Evolutionary conservation across 2,888 invertebrate species (phyloP).

Genomic region (Deilephila porcellus): DNA sequence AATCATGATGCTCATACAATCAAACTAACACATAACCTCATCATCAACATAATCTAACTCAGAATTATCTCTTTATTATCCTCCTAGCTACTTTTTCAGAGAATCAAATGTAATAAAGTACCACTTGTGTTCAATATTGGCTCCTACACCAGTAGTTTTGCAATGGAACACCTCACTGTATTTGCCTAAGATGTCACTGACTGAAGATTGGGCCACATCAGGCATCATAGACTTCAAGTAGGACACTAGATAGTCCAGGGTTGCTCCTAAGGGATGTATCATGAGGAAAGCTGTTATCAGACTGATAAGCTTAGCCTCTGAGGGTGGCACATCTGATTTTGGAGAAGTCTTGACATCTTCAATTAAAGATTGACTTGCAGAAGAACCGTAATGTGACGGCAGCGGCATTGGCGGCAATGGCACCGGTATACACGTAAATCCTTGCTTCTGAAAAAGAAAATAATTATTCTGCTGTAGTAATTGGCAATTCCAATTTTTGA

Average conservation of each 20-base stretch:
- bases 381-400: background rate
- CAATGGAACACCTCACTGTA: conserved; percentile 62
- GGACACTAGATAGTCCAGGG: conserved; percentile 65
- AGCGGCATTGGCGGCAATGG: conserved; percentile 37
- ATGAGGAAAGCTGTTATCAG: conserved; percentile 72
- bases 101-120: conserved; percentile 60
- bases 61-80: background rate
- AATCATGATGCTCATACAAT: background rate
- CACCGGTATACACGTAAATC: conserved; percentile 42
- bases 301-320: conserved; percentile 72
- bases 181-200: conserved; percentile 59
- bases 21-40: background rate
- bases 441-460: background rate
- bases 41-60: background rate
- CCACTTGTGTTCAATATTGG: conserved; percentile 65
- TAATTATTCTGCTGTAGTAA: background rate
- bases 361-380: conserved; percentile 46
- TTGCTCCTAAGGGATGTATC: conserved; percentile 71
- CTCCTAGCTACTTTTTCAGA: conserved; percentile 7
- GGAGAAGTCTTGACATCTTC: conserved; percentile 30
- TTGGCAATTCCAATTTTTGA: too few relatives aligned
- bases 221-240: conserved; percentile 67
- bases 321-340: conserved; percentile 48
- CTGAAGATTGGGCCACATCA: conserved; percentile 52
- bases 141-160: conserved; percentile 59